Evolutionary conservation across 2,113 vertebrate species (phyloP).

Genomic region (Cacatua alba): DNA sequence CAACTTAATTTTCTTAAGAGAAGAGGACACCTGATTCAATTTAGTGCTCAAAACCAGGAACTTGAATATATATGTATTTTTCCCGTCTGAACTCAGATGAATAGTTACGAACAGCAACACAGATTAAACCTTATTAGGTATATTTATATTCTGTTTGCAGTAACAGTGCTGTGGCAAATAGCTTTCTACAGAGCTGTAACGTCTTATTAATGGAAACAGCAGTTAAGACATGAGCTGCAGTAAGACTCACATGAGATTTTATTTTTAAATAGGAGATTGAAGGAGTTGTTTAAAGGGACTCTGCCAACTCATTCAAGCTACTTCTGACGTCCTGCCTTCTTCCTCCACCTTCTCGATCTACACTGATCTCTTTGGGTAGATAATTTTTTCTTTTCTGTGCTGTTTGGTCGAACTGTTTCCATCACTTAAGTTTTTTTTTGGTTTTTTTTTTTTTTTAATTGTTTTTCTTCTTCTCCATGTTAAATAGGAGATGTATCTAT

Average conservation of each 20-base stretch:
- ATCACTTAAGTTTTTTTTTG: neutral
- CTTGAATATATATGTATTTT: constrained; percentile 80
- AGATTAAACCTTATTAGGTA: constrained; percentile 83
- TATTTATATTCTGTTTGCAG: constrained; percentile 77
- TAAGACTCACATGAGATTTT: constrained; percentile 38
- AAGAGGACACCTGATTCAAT: constrained; percentile 99
- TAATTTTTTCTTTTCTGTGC: neutral
- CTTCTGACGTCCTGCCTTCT: neutral
- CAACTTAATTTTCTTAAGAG: constrained; percentile 99
- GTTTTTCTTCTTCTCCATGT: neutral
- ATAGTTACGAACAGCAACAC: constrained; percentile 79
- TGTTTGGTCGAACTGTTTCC: neutral
- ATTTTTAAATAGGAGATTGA: constrained; percentile 48
- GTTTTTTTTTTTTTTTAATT: accelerated
- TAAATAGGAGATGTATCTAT: neutral
- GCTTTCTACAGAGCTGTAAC: constrained; percentile 44
- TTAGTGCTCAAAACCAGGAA: constrained; percentile 81
- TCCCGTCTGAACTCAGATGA: constrained; percentile 75
- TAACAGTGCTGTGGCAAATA: constrained; percentile 71
- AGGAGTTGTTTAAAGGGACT: constrained; percentile 21
- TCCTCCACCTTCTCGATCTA: neutral
- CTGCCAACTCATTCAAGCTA: neutral
- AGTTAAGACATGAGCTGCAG: constrained; percentile 16
- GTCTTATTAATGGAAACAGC: constrained; percentile 47
- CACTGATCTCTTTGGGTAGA: neutral